phyloP scores from a whole-genome alignment of 2,113 vertebrate species.

The Chlorodrepanis virens region DNA sequence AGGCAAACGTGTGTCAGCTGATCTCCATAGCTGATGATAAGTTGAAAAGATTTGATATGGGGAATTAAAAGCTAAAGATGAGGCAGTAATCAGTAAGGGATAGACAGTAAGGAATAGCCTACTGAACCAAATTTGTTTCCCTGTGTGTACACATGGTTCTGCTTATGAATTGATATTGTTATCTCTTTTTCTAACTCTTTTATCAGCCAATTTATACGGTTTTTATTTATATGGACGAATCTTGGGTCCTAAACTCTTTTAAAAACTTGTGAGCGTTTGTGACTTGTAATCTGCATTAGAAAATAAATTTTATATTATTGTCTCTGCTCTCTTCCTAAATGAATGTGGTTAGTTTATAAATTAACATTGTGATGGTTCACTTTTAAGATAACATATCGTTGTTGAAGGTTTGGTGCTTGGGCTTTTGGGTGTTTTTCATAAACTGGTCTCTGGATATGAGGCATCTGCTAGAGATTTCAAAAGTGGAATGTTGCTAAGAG shows the following conservation, averaged over 20 bases:
- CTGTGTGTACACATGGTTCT: neutral
- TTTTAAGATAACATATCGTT: neutral
- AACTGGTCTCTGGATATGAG: neutral
- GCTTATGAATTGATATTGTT: neutral
- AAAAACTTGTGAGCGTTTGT: neutral
- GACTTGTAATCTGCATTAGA: neutral
- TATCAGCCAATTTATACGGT: neutral
- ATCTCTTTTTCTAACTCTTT: constrained; percentile 5
- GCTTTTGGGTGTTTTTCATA: neutral
- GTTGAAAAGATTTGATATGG: neutral
- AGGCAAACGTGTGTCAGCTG: neutral
- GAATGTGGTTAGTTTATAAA: neutral
- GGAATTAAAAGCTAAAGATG: constrained; percentile 33
- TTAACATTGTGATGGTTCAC: neutral
- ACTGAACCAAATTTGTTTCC: neutral
- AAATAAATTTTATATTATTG: neutral
- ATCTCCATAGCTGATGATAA: neutral
- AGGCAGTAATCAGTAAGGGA: neutral
- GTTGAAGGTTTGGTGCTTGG: neutral
- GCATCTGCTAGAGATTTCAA: neutral
- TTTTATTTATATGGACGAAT: neutral
- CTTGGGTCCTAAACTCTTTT: neutral
- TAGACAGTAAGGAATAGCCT: neutral
- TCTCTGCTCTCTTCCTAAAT: neutral
- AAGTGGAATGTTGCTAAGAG: neutral